Percentiles rank a stretch among this genome's conserved stretches.
phyloP scores from a whole-genome alignment of 2,113 vertebrate genomes.

The Cephalopholis sonnerati region DNA sequence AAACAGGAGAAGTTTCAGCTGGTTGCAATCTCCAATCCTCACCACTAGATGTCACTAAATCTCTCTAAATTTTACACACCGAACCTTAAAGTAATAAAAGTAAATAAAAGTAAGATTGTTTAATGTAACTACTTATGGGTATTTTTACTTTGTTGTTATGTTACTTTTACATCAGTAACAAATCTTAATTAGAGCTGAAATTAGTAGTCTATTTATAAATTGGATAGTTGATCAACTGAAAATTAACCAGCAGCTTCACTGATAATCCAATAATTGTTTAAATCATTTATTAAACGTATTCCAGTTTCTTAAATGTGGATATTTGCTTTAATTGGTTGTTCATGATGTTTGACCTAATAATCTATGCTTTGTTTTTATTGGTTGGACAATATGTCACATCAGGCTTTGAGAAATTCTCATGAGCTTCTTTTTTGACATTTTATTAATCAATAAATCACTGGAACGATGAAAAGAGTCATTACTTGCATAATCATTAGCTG shows the following conservation, averaged over 20 bases:
- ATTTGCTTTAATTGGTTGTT: neutral
- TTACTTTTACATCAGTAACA: neutral
- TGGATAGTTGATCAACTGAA: neutral
- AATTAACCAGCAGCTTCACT: neutral
- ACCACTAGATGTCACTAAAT: too few species aligned
- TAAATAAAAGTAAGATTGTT: neutral
- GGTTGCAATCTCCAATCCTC: too few species aligned
- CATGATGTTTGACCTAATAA: neutral
- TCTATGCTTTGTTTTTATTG: neutral
- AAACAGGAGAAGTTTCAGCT: too few species aligned
- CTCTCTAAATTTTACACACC: too few species aligned
- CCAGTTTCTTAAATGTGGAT: too few species aligned
- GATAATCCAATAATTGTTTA: neutral
- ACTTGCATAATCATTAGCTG: neutral
- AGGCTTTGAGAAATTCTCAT: neutral
- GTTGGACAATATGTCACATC: neutral
- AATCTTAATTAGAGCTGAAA: neutral
- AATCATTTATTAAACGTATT: neutral
- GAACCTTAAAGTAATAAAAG: too few species aligned
- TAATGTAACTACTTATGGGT: neutral
- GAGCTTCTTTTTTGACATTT: neutral
- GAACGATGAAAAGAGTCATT: neutral
- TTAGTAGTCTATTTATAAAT: neutral
- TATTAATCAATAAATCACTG: neutral
- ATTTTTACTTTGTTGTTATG: neutral